These are phyloP conservation scores for Nipponacmea schrenckii DNA, from an alignment of 2,888 invertebrate species.

Conservation along the genomic window DNA sequence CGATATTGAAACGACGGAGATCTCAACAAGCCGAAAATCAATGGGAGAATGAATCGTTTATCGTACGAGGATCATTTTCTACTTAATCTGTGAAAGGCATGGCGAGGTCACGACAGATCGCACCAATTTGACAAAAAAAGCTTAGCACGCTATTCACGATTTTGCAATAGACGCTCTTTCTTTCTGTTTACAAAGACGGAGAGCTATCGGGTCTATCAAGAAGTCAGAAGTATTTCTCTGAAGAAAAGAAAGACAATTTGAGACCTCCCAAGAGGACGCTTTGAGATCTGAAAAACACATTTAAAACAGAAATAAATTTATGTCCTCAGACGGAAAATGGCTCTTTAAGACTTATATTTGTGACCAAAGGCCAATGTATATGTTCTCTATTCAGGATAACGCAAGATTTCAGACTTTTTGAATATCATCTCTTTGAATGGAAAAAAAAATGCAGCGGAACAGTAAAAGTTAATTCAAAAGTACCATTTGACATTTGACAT, in stretches of 20 bases:
- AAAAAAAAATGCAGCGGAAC: too few species aligned
- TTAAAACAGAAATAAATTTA: too few species aligned
- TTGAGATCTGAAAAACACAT: too few species aligned
- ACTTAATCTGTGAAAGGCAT: conserved; percentile 7
- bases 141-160: not conserved
- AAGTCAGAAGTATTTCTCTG: not conserved
- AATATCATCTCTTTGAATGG: too few species aligned
- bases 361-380: too few species aligned
- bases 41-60: not conserved
- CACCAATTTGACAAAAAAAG: conserved; percentile 6
- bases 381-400: too few species aligned
- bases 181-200: conserved; percentile 2
- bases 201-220: not conserved
- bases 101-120: conserved; percentile 8
- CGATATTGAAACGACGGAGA: conserved; percentile 4
- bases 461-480: too few species aligned
- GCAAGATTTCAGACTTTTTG: too few species aligned
- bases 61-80: conserved; percentile 9
- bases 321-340: too few species aligned
- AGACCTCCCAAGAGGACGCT: not conserved
- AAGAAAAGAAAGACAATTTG: too few species aligned
- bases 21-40: conserved; percentile 4
- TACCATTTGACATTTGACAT: too few species aligned
- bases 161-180: conserved; percentile 2
- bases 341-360: too few species aligned